Base-by-base conservation (phyloP, 2,113 vertebrate species). In the Lota lota region DNA sequence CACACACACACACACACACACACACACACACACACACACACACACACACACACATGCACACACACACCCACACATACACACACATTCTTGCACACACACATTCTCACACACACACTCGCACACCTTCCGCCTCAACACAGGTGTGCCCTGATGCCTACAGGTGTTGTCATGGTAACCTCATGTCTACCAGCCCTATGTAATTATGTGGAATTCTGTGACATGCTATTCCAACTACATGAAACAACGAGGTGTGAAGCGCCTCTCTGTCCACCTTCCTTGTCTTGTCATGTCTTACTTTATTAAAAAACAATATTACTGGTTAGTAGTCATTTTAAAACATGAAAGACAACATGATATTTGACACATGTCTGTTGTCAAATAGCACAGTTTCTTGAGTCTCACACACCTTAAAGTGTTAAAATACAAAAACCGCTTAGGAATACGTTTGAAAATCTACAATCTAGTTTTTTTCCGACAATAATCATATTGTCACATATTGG, bases 81-180 rank as follows among this genome's bases (percentile, higher is more conserved):
- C 36, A 64, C 63, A 64, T 7, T 53, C 47, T 53, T 53, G 17
- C 28, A 40, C 12, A 59, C 53, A 19, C 63, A 60, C 50, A 24
- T 56, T 22, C 61, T 22, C 61, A 50, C 7, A 18, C 28, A 11
- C 50, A 66, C 51, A 28, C 60, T 51, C 40, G 50, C 64, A 33
- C 19, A n/a, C 33, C 0, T 54, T 53, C 33, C 11, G 69, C 64
- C 58, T 33, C 40, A 72, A 57, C 78, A 82, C 78, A 86, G 85
- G 86, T 89, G 84, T 84, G 69, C 82, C 69, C 18, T 68, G 69
- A 75, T 81, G 82, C 73, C 68, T 66, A 77, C 73, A 70, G 21
- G 58, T 63, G 87, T 88, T 87, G 67, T 85, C 78, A 89, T 89
- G 82, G 89, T 83, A 86, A 84, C 83, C 56, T 70, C 71, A 84